These are phyloP conservation scores for Malacoraja senta DNA, from an alignment of 2,797 vertebrate species.

Conservation along the genomic window DNA sequence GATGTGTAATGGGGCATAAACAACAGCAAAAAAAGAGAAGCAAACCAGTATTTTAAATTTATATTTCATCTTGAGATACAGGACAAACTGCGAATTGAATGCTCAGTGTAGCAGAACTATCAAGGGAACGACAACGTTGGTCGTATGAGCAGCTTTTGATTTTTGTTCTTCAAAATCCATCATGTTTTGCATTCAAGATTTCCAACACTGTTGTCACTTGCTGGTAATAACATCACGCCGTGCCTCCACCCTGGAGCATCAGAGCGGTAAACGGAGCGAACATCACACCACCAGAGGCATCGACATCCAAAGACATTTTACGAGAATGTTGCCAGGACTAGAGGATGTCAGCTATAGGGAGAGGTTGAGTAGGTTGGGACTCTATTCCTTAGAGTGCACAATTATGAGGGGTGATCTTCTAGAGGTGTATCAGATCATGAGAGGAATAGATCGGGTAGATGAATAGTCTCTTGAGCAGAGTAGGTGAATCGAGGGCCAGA, in stretches of 20 bases:
- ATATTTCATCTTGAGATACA: neutral
- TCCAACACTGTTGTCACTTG: neutral
- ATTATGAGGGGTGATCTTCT: too few relatives aligned
- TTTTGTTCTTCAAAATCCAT: neutral
- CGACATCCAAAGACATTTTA: neutral
- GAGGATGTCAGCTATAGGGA: too few relatives aligned
- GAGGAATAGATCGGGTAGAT: too few relatives aligned
- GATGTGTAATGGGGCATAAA: neutral
- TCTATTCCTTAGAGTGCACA: too few relatives aligned
- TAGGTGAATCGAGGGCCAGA: too few relatives aligned
- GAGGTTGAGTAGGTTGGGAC: too few relatives aligned
- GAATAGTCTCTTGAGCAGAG: too few relatives aligned
- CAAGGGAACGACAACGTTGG: neutral
- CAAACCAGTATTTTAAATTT: neutral
- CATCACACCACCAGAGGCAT: neutral
- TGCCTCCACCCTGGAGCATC: neutral
- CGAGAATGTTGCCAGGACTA: too few relatives aligned
- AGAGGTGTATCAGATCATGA: too few relatives aligned
- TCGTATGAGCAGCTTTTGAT: neutral
- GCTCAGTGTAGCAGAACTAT: neutral
- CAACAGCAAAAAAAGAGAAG: neutral
- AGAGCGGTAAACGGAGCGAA: neutral
- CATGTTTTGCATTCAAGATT: too few relatives aligned
- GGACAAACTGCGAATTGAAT: neutral
- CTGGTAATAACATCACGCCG: too few relatives aligned